Base-by-base conservation (phyloP, 2,113 vertebrate species). In the Pseudopipra pipra region DNA sequence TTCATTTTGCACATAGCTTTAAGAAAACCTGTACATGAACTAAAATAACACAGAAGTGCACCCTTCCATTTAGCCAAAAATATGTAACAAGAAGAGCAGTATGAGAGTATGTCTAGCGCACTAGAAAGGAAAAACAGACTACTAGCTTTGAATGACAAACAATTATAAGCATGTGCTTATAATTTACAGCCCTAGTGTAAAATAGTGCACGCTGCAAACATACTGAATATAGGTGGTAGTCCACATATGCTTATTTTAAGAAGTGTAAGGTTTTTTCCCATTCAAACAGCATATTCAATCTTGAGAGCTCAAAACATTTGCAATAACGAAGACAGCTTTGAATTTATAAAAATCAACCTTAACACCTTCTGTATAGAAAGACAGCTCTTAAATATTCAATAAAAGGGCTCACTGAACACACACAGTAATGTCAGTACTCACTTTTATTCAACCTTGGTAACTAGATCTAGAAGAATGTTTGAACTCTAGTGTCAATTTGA, bases 1-100 rank as follows among this genome's bases (percentile, higher is more conserved):
- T 98, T 92, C 74, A 97, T 98, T 98, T 98, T 81, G 85, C 97
- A 96, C 96, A 80, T 95, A 27, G 98, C 96, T 98, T 98, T 98
- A 91, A 72, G 90, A 88, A 86, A 88, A 97, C 43, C 67, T 55
- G 73, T 33, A 54, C 27, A 81, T 3, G 16, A 95, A 61, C 79
- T 87, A 86, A 78, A 95, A 43, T 24, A 95, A 58, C 41, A 87
- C 33, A 90, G 90, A 96, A 61, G 75, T 20, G 28, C 47, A 63
- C 51, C 87, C 55, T 85, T 63, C 20, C 11, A 8, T 35, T 90
- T 56, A 59, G 85, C 96, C 33, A 75, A 55, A 76, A 62, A 74
- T 65, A 88, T 20, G 39, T 41, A 49, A 56, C 74, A 94, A 65
- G 61, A 78, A 72, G n/a, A 37, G 59, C 16, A 78, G 27, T 11